phyloP scores from a whole-genome alignment of 2,113 vertebrate species.

The Suricata suricatta region DNA sequence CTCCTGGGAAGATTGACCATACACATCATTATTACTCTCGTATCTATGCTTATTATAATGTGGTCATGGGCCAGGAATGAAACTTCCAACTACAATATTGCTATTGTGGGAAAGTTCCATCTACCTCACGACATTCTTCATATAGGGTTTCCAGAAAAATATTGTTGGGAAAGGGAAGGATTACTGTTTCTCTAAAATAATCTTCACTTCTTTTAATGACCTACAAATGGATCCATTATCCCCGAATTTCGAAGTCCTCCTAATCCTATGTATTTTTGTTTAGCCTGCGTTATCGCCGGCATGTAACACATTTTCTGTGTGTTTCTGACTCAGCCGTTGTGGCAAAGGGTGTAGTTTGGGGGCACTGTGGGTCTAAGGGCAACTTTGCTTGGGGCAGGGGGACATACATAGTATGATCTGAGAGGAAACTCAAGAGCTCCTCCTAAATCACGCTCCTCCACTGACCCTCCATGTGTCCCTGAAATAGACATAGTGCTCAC shows the following conservation, averaged over 20 bases:
- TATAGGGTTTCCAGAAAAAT: not conserved
- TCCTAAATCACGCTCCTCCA: not conserved
- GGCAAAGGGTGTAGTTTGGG: not conserved
- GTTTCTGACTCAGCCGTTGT: not conserved
- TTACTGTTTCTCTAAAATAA: not conserved
- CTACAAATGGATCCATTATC: not conserved
- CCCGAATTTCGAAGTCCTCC: not conserved
- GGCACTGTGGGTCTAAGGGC: not conserved
- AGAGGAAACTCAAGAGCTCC: not conserved
- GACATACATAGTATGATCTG: not conserved
- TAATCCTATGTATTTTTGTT: not conserved
- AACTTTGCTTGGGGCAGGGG: no score
- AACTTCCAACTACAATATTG: not conserved
- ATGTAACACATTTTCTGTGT: no score
- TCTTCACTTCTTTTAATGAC: not conserved
- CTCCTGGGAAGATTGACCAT: not conserved
- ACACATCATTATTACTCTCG: not conserved
- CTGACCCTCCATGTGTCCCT: not conserved
- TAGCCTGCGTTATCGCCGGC: not conserved
- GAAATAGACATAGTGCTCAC: not conserved
- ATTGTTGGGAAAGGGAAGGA: not conserved
- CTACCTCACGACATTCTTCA: not conserved
- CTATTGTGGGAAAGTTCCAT: not conserved
- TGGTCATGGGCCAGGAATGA: not conserved
- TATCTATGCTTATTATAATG: not conserved